Evolutionary conservation across 2,888 invertebrate genomes (phyloP).

Genomic region (Mylabris sibirica): DNA sequence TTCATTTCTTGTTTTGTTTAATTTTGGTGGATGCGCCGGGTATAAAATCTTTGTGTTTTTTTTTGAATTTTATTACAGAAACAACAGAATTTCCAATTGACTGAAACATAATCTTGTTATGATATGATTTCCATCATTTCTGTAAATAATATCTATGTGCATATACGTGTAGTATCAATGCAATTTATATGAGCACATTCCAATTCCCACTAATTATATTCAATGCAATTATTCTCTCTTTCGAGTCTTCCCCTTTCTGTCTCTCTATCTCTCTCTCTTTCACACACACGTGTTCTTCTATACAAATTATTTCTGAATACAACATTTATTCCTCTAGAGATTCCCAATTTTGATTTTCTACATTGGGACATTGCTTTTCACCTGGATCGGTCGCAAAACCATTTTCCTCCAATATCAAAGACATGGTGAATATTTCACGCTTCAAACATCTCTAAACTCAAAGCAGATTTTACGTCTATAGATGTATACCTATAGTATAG

Average conservation of each 20-base stretch:
- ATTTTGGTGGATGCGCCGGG: constrained; percentile 8
- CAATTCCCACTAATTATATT: constrained; percentile 5
- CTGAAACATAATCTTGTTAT: not conserved
- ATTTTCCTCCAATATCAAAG: constrained; percentile 11
- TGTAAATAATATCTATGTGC: not conserved
- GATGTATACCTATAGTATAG: constrained; percentile 5
- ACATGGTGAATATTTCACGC: constrained; percentile 12
- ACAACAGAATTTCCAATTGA: not conserved
- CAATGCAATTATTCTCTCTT: not conserved
- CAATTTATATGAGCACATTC: not conserved
- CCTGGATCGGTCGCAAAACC: constrained; percentile 14
- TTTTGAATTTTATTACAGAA: too few relatives aligned
- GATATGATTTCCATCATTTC: not conserved
- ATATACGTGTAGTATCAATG: not conserved
- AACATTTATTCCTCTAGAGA: not conserved
- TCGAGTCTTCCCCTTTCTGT: not conserved
- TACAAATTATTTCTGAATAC: not conserved
- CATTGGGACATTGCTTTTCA: not conserved
- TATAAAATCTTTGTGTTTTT: not conserved
- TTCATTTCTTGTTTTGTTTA: not conserved
- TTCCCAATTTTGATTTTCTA: not conserved
- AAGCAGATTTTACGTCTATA: constrained; percentile 10
- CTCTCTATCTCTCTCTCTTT: not conserved
- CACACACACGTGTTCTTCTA: too few relatives aligned
- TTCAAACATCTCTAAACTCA: constrained; percentile 9